These are phyloP conservation scores for Dissostichus mawsoni DNA, from an alignment of 2,113 vertebrate genomes.

Conservation along the genomic window DNA sequence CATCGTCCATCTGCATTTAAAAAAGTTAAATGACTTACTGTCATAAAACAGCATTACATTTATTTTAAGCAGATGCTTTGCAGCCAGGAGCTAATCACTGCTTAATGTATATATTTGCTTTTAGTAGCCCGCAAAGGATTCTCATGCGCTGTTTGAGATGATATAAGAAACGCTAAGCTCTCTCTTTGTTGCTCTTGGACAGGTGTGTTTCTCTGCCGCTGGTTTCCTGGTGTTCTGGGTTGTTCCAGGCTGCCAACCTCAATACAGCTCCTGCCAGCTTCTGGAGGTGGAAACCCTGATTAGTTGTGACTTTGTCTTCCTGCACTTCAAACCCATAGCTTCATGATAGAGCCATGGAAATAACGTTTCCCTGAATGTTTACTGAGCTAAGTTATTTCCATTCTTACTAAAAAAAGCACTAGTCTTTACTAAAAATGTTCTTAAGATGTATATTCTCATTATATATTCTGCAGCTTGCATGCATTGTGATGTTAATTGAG, in stretches of 20 bases:
- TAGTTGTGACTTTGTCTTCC: slow-evolving; percentile 64
- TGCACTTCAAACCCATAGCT: slow-evolving; percentile 50
- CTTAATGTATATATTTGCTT: background rate
- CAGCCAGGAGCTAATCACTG: slow-evolving; percentile 7
- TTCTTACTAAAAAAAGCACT: background rate
- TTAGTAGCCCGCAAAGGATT: background rate
- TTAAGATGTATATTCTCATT: background rate
- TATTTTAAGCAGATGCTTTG: slow-evolving; percentile 1
- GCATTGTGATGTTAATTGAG: slow-evolving; percentile 9
- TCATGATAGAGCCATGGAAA: slow-evolving; percentile 22
- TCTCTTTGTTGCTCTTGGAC: slow-evolving; percentile 46
- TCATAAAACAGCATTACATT: background rate
- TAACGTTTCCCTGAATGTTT: slow-evolving; percentile 28
- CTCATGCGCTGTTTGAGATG: slow-evolving; percentile 24
- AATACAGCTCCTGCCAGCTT: slow-evolving; percentile 58
- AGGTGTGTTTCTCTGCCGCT: slow-evolving; percentile 54
- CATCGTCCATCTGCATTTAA: background rate
- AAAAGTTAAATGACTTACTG: background rate
- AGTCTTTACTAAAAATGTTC: background rate
- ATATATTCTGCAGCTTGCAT: background rate
- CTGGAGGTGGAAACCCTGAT: slow-evolving; percentile 58
- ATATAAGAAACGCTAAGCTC: slow-evolving; percentile 27
- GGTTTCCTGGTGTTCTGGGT: slow-evolving; percentile 53
- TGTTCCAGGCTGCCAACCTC: slow-evolving; percentile 64
- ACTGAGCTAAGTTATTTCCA: slow-evolving; percentile 7